A percentile compares a stretch with the other conserved stretches of the same genome.
Evolutionary conservation across 2,113 vertebrate species (phyloP).

Genomic region (Serilophus lunatus): DNA sequence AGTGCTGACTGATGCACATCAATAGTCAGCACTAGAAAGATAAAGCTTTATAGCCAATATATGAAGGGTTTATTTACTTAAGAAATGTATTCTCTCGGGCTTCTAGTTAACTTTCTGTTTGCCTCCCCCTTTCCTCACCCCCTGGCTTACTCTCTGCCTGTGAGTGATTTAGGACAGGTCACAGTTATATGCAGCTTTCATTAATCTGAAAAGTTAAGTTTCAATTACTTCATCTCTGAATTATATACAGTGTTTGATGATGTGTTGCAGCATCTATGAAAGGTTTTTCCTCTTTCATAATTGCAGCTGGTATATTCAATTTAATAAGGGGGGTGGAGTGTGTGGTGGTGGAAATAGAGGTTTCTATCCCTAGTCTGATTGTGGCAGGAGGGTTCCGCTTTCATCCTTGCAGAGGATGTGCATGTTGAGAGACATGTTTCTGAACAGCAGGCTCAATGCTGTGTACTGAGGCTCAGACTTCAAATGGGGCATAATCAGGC

Average conservation of each 20-base stretch:
- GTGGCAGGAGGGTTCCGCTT: not conserved
- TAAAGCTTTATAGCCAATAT: not conserved
- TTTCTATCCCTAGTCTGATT: not conserved
- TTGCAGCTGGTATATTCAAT: not conserved
- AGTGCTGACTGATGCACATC: not conserved
- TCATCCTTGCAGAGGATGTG: not conserved
- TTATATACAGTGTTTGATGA: not conserved
- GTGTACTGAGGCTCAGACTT: not conserved
- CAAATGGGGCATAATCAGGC: constrained; percentile 3
- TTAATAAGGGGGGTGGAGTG: not conserved
- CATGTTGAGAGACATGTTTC: not conserved
- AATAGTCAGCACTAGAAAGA: not conserved
- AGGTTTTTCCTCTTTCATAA: not conserved
- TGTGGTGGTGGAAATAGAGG: not conserved
- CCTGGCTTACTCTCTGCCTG: not conserved
- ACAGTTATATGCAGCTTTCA: not conserved
- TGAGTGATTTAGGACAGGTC: not conserved
- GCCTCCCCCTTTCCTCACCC: not conserved
- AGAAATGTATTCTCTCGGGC: not conserved
- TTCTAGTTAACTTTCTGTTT: not conserved
- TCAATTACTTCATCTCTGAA: not conserved
- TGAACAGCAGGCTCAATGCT: not conserved
- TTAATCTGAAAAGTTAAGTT: not conserved
- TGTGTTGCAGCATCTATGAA: not conserved
- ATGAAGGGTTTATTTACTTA: not conserved